phyloP scores from a whole-genome alignment of 1,140 invertebrate species.

The Caenorhabditis brenneri region DNA sequence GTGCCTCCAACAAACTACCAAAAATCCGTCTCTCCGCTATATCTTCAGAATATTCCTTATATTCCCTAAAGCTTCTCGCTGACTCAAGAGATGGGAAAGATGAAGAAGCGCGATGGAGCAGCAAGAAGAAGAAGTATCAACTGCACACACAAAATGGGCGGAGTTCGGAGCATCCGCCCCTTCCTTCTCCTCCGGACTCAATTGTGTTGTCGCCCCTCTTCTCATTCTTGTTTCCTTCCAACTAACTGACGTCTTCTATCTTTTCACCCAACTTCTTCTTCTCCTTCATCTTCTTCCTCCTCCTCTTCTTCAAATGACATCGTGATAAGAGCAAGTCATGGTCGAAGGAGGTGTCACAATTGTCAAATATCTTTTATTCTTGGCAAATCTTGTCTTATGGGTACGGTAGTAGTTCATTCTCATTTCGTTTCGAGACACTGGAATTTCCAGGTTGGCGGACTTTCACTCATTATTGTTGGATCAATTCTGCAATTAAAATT shows the following conservation, averaged over 20 bases:
- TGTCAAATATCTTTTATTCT: conserved; percentile 69
- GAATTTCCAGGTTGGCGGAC: conserved; percentile 60
- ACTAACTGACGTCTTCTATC: background rate
- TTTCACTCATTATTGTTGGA: conserved; percentile 65
- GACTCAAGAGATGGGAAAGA: background rate
- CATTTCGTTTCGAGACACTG: no score
- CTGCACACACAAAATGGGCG: conserved; percentile 16
- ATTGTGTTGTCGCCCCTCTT: conserved; percentile 5
- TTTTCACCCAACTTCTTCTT: no score
- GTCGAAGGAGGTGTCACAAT: conserved; percentile 70
- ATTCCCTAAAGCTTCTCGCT: conserved; percentile 2
- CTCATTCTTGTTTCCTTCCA: conserved; percentile 7
- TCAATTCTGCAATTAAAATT: conserved; percentile 69
- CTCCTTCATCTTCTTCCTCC: background rate
- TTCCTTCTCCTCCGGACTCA: background rate
- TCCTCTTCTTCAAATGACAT: background rate
- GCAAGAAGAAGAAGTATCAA: background rate
- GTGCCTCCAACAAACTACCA: no score
- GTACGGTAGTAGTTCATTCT: conserved; percentile 50
- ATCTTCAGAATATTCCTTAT: background rate
- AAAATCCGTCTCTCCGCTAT: background rate
- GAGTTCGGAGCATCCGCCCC: conserved; percentile 21
- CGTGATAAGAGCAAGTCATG: conserved; percentile 57
- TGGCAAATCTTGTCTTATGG: conserved; percentile 70
- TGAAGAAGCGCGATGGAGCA: background rate